Evolutionary conservation across 2,888 invertebrate species (phyloP).

Genomic region (Eurois occulta): DNA sequence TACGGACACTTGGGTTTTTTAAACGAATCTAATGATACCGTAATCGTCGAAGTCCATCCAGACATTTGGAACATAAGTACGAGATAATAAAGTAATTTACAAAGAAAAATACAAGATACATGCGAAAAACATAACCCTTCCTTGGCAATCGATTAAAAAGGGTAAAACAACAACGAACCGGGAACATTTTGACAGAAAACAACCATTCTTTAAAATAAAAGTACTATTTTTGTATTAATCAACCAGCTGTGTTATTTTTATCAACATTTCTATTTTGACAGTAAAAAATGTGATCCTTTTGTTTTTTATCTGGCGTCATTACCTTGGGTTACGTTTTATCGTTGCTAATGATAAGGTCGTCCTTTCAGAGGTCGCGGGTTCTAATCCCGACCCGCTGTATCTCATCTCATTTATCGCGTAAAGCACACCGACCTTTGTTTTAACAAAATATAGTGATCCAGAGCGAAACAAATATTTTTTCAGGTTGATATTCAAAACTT

Average conservation of each 20-base stretch:
- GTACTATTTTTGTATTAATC: conserved; percentile 8
- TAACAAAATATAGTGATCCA: conserved; percentile 22
- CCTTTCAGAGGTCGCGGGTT: conserved; percentile 53
- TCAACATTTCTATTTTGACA: conserved; percentile 23
- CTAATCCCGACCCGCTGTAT: conserved; percentile 48
- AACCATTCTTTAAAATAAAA: neutral
- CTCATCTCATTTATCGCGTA: conserved; percentile 55
- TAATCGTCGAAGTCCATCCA: too few species aligned
- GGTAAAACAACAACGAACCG: neutral
- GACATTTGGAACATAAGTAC: too few species aligned
- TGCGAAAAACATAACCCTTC: too few species aligned
- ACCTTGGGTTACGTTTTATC: conserved; percentile 52
- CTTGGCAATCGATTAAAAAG: neutral
- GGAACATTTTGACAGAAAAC: neutral
- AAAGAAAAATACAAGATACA: too few species aligned
- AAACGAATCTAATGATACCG: too few species aligned
- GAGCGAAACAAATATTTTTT: neutral
- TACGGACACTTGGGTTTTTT: too few species aligned
- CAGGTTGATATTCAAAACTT: neutral
- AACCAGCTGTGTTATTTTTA: conserved; percentile 17
- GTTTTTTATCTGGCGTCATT: conserved; percentile 56
- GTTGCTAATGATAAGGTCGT: conserved; percentile 51
- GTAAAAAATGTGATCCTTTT: conserved; percentile 47
- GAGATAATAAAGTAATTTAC: too few species aligned
- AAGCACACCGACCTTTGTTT: conserved; percentile 42